Conservation (phyloP, 2,113 vertebrate genomes). For the Zosterops borbonicus region DNA sequence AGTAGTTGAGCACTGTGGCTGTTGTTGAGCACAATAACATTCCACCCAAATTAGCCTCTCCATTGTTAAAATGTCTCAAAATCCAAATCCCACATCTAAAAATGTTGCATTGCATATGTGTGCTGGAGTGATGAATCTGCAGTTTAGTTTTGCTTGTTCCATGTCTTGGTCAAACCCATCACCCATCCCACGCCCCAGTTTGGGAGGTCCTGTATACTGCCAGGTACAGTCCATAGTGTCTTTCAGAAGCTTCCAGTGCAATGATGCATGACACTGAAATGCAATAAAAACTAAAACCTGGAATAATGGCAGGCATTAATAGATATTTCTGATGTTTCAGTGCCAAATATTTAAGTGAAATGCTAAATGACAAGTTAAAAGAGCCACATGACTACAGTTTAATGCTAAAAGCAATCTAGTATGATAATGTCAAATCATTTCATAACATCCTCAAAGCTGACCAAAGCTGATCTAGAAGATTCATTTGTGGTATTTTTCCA, state of each 20-base stretch:
- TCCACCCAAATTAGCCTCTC: neutral
- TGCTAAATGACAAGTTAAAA: neutral
- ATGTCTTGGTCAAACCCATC: neutral
- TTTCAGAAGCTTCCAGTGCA: neutral
- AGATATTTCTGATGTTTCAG: neutral
- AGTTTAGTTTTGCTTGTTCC: neutral
- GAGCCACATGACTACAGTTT: neutral
- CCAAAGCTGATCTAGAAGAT: neutral
- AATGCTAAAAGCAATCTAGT: neutral
- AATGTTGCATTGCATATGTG: neutral
- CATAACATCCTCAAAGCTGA: neutral
- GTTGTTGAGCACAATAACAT: neutral
- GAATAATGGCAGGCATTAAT: neutral
- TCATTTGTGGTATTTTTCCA: constrained; percentile 9
- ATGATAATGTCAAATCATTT: neutral
- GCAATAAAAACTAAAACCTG: neutral
- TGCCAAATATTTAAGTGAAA: neutral
- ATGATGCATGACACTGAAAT: neutral
- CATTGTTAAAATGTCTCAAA: neutral
- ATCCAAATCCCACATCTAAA: neutral
- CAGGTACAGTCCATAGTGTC: neutral
- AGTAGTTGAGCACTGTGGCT: neutral
- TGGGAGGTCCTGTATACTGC: neutral
- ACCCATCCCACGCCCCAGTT: fast-evolving
- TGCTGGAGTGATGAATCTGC: neutral